Conservation (phyloP, 2,113 vertebrate genomes). For the Ascaphus truei region DNA sequence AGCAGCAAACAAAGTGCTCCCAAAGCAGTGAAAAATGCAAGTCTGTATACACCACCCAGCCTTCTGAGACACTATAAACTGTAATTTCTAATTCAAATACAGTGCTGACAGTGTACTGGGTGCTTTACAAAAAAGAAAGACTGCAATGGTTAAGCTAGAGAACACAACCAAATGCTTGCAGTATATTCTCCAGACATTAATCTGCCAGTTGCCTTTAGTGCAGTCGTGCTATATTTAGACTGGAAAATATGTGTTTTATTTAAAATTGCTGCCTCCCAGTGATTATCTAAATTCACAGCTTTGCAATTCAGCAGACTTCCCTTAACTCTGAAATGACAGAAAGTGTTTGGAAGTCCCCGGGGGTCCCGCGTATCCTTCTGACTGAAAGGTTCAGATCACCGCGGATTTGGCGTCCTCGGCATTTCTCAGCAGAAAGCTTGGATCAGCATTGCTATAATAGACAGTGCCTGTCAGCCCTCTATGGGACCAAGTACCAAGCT, state of each 20-base stretch:
- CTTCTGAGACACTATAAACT: no score
- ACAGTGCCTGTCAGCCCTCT: background rate
- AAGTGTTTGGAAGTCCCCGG: background rate
- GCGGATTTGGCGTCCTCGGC: slow-evolving; percentile 4
- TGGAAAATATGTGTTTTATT: slow-evolving; percentile 1
- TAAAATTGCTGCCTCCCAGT: background rate
- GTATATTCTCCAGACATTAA: background rate
- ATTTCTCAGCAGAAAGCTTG: background rate
- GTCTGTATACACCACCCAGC: no score
- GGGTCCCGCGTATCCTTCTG: background rate
- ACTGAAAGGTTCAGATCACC: background rate
- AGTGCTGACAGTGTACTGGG: no score
- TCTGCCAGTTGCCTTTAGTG: slow-evolving; percentile 17
- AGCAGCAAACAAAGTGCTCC: no score
- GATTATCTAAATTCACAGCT: background rate
- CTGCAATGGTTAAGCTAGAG: background rate
- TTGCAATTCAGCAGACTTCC: background rate
- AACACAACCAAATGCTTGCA: background rate
- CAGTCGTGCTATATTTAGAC: slow-evolving; percentile 18
- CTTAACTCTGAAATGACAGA: background rate
- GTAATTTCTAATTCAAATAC: no score
- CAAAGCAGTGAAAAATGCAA: no score
- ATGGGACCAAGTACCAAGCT: background rate
- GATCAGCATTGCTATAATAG: slow-evolving; percentile 19
- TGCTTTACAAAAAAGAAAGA: no score